Evolutionary conservation across 2,888 invertebrate genomes (phyloP).

Genomic region (Drosophila pseudotakahashii): DNA sequence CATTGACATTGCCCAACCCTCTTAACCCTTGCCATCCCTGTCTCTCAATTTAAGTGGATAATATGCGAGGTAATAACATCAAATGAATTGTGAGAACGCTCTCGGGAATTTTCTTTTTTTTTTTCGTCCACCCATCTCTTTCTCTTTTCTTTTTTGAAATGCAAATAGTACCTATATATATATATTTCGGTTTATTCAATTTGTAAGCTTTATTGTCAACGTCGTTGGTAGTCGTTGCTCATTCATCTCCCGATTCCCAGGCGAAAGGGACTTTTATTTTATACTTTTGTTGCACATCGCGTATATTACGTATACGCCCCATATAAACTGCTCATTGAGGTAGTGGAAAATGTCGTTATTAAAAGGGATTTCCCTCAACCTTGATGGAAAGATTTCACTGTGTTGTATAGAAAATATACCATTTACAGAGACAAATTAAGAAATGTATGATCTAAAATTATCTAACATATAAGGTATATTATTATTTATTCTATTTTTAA

Average conservation of each 20-base stretch:
- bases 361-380: constrained; percentile 6
- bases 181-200: constrained; percentile 64
- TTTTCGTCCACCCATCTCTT: background rate
- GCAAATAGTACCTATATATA: constrained; percentile 40
- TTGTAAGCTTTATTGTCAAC: constrained; percentile 64
- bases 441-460: too few species aligned
- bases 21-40: constrained; percentile 15
- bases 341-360: constrained; percentile 2
- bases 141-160: constrained; percentile 33
- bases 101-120: constrained; percentile 12
- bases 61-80: constrained; percentile 32
- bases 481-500: too few species aligned
- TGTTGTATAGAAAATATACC: background rate
- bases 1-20: constrained; percentile 5
- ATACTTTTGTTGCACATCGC: constrained; percentile 12
- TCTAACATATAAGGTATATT: too few species aligned
- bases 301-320: constrained; percentile 17
- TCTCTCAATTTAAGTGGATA: constrained; percentile 35
- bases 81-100: constrained; percentile 36
- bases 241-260: constrained; percentile 11
- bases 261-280: constrained; percentile 10
- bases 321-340: constrained; percentile 3
- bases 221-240: constrained; percentile 33
- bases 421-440: too few species aligned
- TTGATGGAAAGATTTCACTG: background rate